Evolutionary conservation across 2,113 vertebrate species (phyloP).

Genomic region (Pelodiscus sinensis): DNA sequence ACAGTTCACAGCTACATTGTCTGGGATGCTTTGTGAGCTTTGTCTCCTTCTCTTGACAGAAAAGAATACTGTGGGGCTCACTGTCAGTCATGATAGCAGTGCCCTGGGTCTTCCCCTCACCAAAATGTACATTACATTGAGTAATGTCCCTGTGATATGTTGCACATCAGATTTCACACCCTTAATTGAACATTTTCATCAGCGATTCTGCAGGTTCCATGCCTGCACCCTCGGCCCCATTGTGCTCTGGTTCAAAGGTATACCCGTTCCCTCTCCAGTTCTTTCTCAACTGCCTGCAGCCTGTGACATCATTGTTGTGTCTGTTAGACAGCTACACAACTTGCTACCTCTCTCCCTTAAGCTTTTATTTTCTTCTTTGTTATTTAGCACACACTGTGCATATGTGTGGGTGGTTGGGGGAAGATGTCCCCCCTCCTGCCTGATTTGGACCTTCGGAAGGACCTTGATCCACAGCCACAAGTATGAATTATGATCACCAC

Average conservation of each 20-base stretch:
- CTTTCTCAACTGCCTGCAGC: not conserved
- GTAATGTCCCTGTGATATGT: not conserved
- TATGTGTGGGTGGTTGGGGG: not conserved
- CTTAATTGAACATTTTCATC: not conserved
- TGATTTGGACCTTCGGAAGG: not conserved
- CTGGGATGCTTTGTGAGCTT: not conserved
- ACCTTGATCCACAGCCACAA: not conserved
- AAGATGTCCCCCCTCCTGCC: not conserved
- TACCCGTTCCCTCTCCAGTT: not conserved
- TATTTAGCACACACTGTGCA: not conserved
- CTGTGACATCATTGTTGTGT: not conserved
- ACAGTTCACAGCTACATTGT: not conserved
- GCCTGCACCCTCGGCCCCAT: too few species aligned
- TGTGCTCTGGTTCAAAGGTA: not conserved
- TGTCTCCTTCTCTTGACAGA: not conserved
- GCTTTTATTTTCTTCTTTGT: not conserved
- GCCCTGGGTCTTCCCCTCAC: not conserved
- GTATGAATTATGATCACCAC: not conserved
- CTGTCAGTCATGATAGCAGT: not conserved
- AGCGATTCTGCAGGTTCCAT: not conserved
- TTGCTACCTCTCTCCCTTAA: not conserved
- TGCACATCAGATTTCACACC: not conserved
- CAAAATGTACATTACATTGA: not conserved
- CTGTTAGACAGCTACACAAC: not conserved
- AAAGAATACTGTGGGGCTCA: not conserved